These are phyloP conservation scores for Gambusia holbrooki DNA, from an alignment of 2,113 vertebrate genomes.

Conservation along the genomic window DNA sequence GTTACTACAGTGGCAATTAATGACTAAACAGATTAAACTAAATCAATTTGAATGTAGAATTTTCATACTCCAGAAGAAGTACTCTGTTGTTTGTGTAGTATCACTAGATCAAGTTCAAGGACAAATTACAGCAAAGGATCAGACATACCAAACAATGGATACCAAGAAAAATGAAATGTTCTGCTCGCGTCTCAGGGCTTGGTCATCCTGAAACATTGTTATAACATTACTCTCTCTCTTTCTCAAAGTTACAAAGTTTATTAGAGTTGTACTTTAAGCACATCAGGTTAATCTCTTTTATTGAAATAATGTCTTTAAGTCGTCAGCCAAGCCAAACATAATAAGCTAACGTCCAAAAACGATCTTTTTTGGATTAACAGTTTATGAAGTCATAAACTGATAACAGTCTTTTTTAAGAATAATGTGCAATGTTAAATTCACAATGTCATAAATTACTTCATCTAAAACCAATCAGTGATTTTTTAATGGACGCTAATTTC, in stretches of 20 bases:
- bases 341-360: not conserved
- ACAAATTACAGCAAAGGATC: not conserved
- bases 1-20: not conserved
- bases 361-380: not conserved
- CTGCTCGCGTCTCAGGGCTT: not conserved
- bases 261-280: not conserved
- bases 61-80: not conserved
- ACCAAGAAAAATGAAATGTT: not conserved
- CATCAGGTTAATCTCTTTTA: not conserved
- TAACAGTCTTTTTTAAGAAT: no score
- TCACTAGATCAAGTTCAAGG: not conserved
- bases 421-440: no score
- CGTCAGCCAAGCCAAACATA: not conserved
- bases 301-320: not conserved
- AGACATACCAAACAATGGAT: not conserved
- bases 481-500: no score
- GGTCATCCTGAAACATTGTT: not conserved
- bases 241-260: not conserved
- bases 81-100: no score
- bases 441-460: no score
- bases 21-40: not conserved
- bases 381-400: no score
- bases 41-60: not conserved
- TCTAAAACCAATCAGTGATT: no score
- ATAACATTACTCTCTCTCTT: no score